A percentile compares a stretch with the other conserved stretches of the same genome.
Conservation (phyloP, 2,797 vertebrate species). For the Scolopax rusticola region DNA sequence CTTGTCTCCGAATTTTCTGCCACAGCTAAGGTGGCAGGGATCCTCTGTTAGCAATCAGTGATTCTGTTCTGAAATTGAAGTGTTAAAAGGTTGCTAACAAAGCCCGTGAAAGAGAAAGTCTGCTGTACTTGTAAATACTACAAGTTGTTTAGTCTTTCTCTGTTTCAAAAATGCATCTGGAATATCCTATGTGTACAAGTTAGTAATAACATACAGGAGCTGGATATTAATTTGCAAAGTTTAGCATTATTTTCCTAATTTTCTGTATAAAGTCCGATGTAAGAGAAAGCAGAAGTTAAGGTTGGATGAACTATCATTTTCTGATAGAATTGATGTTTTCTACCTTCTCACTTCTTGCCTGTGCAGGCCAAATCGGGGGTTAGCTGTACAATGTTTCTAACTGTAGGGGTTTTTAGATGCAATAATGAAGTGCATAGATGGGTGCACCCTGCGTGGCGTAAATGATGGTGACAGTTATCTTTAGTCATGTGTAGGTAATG, state of each 20-base stretch:
- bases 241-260: neutral
- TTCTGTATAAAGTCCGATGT: neutral
- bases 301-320: neutral
- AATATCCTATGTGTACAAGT: neutral
- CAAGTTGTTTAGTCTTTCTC: neutral
- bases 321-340: neutral
- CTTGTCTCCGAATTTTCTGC: neutral
- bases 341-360: neutral
- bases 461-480: conserved; percentile 59
- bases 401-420: neutral
- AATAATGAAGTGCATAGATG: neutral
- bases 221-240: neutral
- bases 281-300: neutral
- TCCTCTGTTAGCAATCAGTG: neutral
- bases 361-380: neutral
- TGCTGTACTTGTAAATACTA: neutral
- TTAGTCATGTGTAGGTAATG: conserved; percentile 42
- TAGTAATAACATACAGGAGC: neutral
- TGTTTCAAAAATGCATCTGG: neutral
- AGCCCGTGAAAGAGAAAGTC: neutral
- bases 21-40: neutral
- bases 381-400: neutral
- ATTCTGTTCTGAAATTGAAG: neutral
- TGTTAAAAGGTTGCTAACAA: neutral
- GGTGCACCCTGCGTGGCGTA: neutral